Evolutionary conservation across 2,888 invertebrate genomes (phyloP).

Genomic region (Uropetala carovei): DNA sequence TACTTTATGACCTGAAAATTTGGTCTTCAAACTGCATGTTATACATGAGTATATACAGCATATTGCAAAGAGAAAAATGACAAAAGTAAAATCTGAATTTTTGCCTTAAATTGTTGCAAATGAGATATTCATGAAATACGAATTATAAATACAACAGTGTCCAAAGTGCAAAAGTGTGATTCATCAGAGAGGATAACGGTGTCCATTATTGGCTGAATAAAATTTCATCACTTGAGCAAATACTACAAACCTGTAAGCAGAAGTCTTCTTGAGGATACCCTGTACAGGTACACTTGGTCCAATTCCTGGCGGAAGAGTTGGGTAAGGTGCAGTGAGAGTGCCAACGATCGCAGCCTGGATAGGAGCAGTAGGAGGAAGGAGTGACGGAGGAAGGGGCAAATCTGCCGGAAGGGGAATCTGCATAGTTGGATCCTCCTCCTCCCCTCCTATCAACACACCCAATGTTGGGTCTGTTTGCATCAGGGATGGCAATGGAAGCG

Average conservation of each 20-base stretch:
- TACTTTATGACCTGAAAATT: no score
- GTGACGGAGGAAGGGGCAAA: slow-evolving; percentile 71
- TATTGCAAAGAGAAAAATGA: no score
- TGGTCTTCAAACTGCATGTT: no score
- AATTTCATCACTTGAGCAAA: not conserved
- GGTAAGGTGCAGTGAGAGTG: slow-evolving; percentile 72
- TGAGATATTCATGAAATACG: no score
- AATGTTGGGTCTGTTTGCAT: slow-evolving; percentile 71
- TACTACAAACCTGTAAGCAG: slow-evolving; percentile 75
- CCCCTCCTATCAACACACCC: slow-evolving; percentile 69
- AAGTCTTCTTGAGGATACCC: slow-evolving; percentile 86
- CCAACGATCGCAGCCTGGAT: slow-evolving; percentile 75
- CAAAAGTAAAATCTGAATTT: no score
- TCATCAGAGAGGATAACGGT: no score
- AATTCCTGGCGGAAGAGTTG: slow-evolving; percentile 74
- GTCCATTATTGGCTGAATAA: no score
- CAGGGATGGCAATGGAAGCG: slow-evolving; percentile 73
- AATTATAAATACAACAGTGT: no score
- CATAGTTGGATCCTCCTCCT: slow-evolving; percentile 72
- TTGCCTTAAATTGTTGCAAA: no score
- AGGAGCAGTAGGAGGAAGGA: slow-evolving; percentile 80
- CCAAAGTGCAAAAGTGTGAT: no score
- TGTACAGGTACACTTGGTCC: slow-evolving; percentile 80
- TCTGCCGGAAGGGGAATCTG: slow-evolving; percentile 78
- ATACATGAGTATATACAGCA: no score